A percentile compares a stretch with the other conserved stretches of the same genome.
phyloP scores from a whole-genome alignment of 2,113 vertebrate genomes.

The Phodopus roborovskii region DNA sequence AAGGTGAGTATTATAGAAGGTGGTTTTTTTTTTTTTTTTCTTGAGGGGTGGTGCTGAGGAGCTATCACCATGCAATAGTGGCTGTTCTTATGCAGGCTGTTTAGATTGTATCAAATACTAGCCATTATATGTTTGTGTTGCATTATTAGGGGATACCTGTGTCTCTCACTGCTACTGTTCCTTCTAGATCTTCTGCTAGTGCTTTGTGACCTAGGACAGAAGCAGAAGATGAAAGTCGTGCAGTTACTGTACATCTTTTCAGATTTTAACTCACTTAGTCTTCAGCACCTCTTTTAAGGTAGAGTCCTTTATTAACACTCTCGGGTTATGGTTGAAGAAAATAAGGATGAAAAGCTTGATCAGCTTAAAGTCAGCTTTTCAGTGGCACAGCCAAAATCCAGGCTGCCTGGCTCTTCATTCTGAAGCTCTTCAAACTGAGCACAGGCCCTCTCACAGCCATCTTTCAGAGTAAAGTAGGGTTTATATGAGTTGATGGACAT shows the following conservation, averaged over 20 bases:
- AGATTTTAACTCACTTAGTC: not conserved
- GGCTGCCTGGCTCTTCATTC: not conserved
- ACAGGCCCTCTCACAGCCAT: not conserved
- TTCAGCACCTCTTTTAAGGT: not conserved
- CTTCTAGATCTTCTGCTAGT: not conserved
- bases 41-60: not conserved
- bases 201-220: not conserved
- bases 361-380: not conserved
- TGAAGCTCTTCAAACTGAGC: not conserved
- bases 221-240: not conserved
- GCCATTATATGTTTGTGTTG: not conserved
- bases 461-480: constrained; percentile 9
- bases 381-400: not conserved
- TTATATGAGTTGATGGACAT: not conserved
- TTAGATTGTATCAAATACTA: not conserved
- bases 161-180: not conserved
- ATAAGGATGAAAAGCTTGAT: not conserved
- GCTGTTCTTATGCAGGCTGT: not conserved
- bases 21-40: too few relatives aligned
- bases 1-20: constrained; percentile 29
- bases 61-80: not conserved
- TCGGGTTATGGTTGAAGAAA: constrained; percentile 9
- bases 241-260: not conserved
- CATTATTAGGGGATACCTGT: not conserved
- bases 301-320: not conserved